Evolutionary conservation across 2,888 invertebrate genomes (phyloP).

Genomic region (Julus scandinavius): DNA sequence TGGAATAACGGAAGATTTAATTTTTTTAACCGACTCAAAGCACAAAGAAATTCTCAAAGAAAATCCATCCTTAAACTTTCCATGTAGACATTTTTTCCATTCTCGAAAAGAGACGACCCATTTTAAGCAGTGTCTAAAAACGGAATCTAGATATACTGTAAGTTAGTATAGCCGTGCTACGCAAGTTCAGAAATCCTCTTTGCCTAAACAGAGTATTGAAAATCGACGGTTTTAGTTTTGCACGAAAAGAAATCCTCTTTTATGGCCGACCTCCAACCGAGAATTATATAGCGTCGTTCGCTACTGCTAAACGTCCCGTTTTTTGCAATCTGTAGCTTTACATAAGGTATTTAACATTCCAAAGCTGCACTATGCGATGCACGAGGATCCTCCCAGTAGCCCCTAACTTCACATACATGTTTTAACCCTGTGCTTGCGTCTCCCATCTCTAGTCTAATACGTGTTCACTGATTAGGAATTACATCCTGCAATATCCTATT

Average conservation of each 20-base stretch:
- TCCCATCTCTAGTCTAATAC: background rate
- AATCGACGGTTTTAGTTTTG: background rate
- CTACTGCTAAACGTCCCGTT: background rate
- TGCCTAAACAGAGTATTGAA: background rate
- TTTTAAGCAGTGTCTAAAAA: background rate
- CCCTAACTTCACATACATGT: background rate
- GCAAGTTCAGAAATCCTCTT: background rate
- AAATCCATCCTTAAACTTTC: background rate
- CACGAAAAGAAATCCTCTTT: background rate
- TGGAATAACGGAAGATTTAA: too few relatives aligned
- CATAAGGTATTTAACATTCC: background rate
- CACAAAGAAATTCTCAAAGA: too few relatives aligned
- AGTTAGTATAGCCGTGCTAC: background rate
- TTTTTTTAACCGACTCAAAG: too few relatives aligned
- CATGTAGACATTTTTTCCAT: background rate
- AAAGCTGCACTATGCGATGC: background rate
- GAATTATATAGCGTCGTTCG: background rate
- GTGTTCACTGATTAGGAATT: slow-evolving; percentile 43
- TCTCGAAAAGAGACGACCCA: background rate
- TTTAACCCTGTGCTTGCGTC: background rate
- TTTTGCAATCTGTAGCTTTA: background rate
- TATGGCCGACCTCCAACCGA: slow-evolving; percentile 25
- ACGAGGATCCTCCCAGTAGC: background rate
- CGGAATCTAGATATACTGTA: background rate
- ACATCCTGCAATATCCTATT: slow-evolving; percentile 46